These are phyloP conservation scores for Orientallactaga bullata DNA, from an alignment of 2,113 vertebrate species.

Conservation along the genomic window DNA sequence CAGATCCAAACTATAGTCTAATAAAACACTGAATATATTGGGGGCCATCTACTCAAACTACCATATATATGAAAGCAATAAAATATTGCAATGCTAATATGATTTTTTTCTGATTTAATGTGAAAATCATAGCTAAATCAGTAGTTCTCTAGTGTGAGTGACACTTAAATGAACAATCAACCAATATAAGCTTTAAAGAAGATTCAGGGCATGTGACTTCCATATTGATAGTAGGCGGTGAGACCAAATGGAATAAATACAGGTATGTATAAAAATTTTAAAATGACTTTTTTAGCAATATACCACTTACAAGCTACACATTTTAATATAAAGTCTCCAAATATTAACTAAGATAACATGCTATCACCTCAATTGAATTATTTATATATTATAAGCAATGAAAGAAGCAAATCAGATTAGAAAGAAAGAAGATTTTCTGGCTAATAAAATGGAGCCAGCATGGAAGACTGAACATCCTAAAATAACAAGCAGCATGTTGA, in stretches of 20 bases:
- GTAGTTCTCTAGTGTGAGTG: not conserved
- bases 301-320: not conserved
- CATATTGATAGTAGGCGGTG: not conserved
- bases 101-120: not conserved
- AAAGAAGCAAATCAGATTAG: not conserved
- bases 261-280: not conserved
- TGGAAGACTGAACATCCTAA: not conserved
- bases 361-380: not conserved
- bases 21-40: no score
- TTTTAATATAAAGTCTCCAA: not conserved
- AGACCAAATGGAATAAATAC: not conserved
- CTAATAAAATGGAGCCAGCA: not conserved
- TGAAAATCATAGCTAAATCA: not conserved
- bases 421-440: not conserved
- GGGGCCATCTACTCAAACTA: no score
- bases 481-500: not conserved
- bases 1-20: no score
- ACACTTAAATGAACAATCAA: not conserved
- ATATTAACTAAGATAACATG: not conserved
- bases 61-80: no score
- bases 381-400: not conserved
- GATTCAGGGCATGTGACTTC: not conserved
- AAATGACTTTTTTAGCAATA: not conserved
- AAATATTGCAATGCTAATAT: not conserved
- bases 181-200: not conserved